Evolutionary conservation across 2,888 invertebrate species (phyloP).

Genomic region (Andrena fulva): DNA sequence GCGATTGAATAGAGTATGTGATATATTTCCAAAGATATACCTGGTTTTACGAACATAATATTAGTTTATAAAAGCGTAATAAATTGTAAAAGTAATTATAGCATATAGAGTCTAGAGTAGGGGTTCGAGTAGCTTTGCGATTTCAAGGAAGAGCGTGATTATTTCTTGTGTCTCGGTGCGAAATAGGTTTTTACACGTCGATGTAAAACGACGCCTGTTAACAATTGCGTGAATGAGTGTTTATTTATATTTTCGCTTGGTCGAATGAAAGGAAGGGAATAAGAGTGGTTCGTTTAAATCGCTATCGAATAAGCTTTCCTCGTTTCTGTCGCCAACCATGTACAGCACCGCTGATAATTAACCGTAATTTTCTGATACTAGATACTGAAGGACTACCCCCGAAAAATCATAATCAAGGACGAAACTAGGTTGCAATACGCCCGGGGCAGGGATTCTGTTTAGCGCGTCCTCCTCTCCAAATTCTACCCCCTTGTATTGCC

Average conservation of each 20-base stretch:
- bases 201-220: constrained; percentile 2
- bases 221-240: constrained; percentile 4
- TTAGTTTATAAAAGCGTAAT: constrained; percentile 19
- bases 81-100: constrained; percentile 6
- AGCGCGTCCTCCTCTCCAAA: too few species aligned
- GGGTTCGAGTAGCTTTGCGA: constrained; percentile 18
- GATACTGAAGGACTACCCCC: too few species aligned
- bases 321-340: neutral
- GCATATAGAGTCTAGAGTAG: constrained; percentile 6
- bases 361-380: neutral
- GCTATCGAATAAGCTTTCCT: neutral
- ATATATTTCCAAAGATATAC: constrained; percentile 13
- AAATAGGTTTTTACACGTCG: neutral
- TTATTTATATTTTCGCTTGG: constrained; percentile 11
- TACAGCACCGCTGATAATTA: neutral
- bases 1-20: constrained; percentile 18
- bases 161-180: constrained; percentile 3
- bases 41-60: constrained; percentile 4
- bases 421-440: too few species aligned
- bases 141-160: constrained; percentile 2
- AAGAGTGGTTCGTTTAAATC: neutral
- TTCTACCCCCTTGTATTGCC: too few species aligned
- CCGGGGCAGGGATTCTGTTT: too few species aligned
- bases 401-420: too few species aligned
- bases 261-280: neutral